These are phyloP conservation scores for Lathamus discolor DNA, from an alignment of 2,113 vertebrate species.

Conservation along the genomic window DNA sequence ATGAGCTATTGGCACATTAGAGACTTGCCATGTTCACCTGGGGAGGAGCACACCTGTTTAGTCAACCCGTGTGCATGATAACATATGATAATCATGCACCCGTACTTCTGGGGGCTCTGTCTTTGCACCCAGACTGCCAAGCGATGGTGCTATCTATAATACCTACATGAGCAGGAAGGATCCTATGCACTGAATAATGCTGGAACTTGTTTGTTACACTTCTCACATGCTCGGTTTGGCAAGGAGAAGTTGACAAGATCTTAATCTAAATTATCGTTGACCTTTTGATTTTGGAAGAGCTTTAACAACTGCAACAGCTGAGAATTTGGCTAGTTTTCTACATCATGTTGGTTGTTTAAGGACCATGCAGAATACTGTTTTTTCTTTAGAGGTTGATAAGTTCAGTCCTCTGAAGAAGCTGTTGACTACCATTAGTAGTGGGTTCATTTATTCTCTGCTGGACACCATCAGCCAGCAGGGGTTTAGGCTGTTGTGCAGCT, in stretches of 20 bases:
- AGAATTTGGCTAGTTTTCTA: neutral
- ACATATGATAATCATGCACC: neutral
- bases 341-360: neutral
- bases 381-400: constrained; percentile 9
- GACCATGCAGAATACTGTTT: neutral
- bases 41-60: constrained; percentile 49
- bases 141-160: neutral
- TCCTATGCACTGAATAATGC: neutral
- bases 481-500: constrained; percentile 58
- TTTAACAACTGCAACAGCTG: neutral
- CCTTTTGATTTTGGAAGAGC: neutral
- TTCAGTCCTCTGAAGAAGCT: constrained; percentile 61
- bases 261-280: neutral
- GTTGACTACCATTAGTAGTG: constrained; percentile 66
- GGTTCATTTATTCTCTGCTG: constrained; percentile 70
- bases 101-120: neutral
- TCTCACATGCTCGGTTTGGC: neutral
- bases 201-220: neutral
- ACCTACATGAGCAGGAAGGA: neutral
- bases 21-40: neutral
- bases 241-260: neutral
- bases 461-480: constrained; percentile 61
- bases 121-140: neutral
- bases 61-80: neutral
- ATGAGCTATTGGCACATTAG: constrained; percentile 15